phyloP scores from a whole-genome alignment of 2,113 vertebrate genomes.

The Heptranchias perlo region DNA sequence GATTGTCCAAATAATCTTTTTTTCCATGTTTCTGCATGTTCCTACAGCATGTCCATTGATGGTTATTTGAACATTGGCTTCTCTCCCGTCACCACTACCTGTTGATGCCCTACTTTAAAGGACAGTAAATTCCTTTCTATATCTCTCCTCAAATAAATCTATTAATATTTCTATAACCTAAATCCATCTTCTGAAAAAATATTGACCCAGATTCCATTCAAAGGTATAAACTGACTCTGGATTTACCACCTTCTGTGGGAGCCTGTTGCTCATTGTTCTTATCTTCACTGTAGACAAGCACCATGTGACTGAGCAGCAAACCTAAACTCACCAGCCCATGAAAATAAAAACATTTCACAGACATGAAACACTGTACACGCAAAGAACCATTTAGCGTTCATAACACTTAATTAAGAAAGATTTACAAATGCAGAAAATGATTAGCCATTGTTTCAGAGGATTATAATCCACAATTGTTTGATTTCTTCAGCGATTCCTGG shows the following conservation, averaged over 20 bases:
- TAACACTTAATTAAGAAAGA: background rate
- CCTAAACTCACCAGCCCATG: background rate
- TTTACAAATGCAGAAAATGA: background rate
- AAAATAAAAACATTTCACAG: background rate
- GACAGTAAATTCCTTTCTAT: background rate
- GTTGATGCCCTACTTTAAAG: background rate
- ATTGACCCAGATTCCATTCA: background rate
- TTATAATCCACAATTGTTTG: conserved; percentile 3
- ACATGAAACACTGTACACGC: too few species aligned
- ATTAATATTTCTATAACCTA: background rate
- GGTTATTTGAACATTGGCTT: background rate
- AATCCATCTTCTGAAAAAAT: background rate
- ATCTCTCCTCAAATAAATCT: background rate
- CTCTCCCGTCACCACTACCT: too few species aligned
- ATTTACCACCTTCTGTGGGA: background rate
- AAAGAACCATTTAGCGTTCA: background rate
- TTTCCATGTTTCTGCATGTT: background rate
- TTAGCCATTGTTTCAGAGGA: background rate
- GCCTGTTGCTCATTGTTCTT: background rate
- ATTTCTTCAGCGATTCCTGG: background rate
- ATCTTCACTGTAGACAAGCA: background rate
- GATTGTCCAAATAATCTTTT: background rate
- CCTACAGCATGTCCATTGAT: background rate
- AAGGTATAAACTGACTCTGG: background rate
- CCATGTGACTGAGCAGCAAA: background rate